phyloP scores from a whole-genome alignment of 2,797 vertebrate genomes.

The Leuciscus waleckii region DNA sequence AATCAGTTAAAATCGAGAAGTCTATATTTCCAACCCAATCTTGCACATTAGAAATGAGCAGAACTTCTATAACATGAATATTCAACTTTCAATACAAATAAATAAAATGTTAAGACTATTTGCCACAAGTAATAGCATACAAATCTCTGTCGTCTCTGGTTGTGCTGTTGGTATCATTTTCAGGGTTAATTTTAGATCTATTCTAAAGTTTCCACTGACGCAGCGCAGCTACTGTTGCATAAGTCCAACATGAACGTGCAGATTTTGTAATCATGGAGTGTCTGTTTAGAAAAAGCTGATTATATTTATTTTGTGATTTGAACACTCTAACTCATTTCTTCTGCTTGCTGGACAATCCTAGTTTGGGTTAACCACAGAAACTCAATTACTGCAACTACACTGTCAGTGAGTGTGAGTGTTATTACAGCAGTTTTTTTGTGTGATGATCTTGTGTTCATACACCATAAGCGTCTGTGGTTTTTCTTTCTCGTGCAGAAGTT shows the following conservation, averaged over 20 bases:
- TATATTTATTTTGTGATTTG: background rate
- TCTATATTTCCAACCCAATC: background rate
- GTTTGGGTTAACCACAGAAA: conserved; percentile 1
- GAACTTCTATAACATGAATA: background rate
- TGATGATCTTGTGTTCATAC: background rate
- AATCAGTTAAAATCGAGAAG: background rate
- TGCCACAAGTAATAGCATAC: background rate
- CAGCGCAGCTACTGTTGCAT: conserved; percentile 7
- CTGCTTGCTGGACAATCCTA: background rate
- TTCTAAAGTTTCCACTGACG: conserved; percentile 15
- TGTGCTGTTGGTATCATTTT: conserved; percentile 23
- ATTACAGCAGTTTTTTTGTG: background rate
- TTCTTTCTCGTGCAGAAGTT: conserved; percentile 79
- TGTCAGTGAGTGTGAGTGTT: background rate
- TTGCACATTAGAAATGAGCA: background rate
- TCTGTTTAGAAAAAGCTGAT: background rate
- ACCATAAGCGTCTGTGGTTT: background rate
- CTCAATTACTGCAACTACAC: background rate
- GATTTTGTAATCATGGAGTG: conserved; percentile 22
- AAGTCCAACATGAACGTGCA: conserved; percentile 4
- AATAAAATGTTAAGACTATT: background rate
- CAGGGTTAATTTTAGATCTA: conserved; percentile 42
- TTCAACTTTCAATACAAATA: background rate
- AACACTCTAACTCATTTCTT: background rate
- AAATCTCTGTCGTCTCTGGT: background rate